Percentiles rank a stretch among this genome's conserved stretches.
Conservation (phyloP, 2,888 invertebrate genomes). For the Volucella zonaria region DNA sequence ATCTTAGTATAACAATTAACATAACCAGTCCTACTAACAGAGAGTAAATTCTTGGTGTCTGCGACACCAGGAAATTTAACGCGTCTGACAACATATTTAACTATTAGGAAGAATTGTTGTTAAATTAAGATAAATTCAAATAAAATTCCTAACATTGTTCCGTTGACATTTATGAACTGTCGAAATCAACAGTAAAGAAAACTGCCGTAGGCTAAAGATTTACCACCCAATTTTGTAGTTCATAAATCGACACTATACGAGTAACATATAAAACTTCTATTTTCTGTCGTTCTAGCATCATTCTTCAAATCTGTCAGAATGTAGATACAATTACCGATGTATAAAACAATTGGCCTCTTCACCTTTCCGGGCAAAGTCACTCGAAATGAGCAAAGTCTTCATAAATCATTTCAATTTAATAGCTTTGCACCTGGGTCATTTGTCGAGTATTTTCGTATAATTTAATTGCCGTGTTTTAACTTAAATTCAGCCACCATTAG, state of each 20-base stretch:
- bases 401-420: constrained; percentile 38
- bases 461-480: constrained; percentile 26
- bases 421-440: background rate
- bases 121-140: no score
- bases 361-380: constrained; percentile 16
- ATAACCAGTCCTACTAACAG: no score
- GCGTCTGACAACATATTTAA: no score
- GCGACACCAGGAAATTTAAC: no score
- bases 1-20: no score
- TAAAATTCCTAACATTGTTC: background rate
- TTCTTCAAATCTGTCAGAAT: background rate
- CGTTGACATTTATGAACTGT: background rate
- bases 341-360: background rate
- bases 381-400: background rate
- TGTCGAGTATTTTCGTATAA: constrained; percentile 3
- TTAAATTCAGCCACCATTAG: constrained; percentile 9
- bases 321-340: no score
- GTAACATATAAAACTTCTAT: no score
- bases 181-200: background rate
- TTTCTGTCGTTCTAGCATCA: background rate
- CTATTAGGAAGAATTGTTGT: no score
- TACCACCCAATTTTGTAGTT: background rate
- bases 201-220: background rate
- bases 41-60: no score
- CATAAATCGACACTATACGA: no score